phyloP scores from a whole-genome alignment of 2,797 vertebrate species.

The Salarias fasciatus region DNA sequence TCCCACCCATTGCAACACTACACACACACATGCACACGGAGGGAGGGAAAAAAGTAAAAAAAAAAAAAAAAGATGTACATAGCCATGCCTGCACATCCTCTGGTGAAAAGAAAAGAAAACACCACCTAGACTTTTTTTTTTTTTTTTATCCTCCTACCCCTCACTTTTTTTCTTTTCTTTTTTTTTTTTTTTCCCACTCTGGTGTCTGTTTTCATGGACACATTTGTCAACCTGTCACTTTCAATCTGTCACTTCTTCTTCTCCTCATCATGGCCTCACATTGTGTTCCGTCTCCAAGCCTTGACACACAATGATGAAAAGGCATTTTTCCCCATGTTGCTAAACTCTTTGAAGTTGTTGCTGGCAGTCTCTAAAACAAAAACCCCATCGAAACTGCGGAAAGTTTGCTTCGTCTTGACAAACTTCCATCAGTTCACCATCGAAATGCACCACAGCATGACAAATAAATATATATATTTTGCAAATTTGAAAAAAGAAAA shows the following conservation, averaged over 20 bases:
- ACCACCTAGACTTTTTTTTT: constrained; percentile 52
- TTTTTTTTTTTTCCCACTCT: constrained; percentile 51
- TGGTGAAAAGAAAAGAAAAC: constrained; percentile 51
- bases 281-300: constrained; percentile 66
- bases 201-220: constrained; percentile 78
- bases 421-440: neutral
- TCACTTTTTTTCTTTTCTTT: constrained; percentile 35
- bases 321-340: constrained; percentile 30
- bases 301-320: constrained; percentile 76
- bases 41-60: neutral
- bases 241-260: constrained; percentile 79
- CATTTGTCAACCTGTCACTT: constrained; percentile 85
- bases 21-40: constrained; percentile 1
- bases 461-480: neutral
- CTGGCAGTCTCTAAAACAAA: constrained; percentile 25
- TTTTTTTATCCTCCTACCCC: constrained; percentile 61
- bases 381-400: constrained; percentile 26
- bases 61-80: neutral
- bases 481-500: too few species aligned
- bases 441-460: neutral
- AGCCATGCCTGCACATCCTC: constrained; percentile 17
- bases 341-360: constrained; percentile 56
- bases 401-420: constrained; percentile 17
- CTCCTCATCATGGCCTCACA: constrained; percentile 69
- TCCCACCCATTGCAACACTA: neutral